phyloP scores from a whole-genome alignment of 1,140 invertebrate species.

The Dreissena polymorpha region DNA sequence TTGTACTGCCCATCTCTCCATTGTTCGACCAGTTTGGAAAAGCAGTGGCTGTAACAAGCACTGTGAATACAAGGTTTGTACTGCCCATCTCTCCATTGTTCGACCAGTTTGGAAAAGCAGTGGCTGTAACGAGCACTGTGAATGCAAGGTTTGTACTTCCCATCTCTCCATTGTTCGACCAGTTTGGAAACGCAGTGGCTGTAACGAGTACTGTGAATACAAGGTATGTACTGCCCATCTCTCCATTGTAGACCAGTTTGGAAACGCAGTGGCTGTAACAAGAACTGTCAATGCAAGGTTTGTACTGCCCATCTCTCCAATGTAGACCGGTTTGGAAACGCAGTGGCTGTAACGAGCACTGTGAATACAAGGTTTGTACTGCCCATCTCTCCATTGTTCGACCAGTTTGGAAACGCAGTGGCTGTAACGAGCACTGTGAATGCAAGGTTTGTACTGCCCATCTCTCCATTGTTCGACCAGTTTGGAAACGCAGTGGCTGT shows the following conservation, averaged over 20 bases:
- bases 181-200: conserved; percentile 95
- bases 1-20: conserved; percentile 94
- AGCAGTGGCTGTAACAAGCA: conserved; percentile 95
- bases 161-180: conserved; percentile 92
- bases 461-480: conserved; percentile 89
- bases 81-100: conserved; percentile 93
- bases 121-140: conserved; percentile 95
- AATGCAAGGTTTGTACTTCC: no score
- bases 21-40: conserved; percentile 93
- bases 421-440: conserved; percentile 95
- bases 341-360: conserved; percentile 95
- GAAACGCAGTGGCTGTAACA: conserved; percentile 95
- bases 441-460: conserved; percentile 98
- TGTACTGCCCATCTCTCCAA: conserved; percentile 96
- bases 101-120: conserved; percentile 93
- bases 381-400: conserved; percentile 93
- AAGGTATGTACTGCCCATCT: conserved; percentile 92
- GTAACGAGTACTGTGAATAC: conserved; percentile 94
- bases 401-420: conserved; percentile 94
- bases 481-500: conserved; percentile 96
- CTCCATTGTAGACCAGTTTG: conserved; percentile 90
- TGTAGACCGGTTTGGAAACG: conserved; percentile 92
- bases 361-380: conserved; percentile 89
- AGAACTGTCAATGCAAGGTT: no score
- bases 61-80: conserved; percentile 89